A percentile compares a stretch with the other conserved stretches of the same genome.
These are phyloP conservation scores for Synanthedon andrenaeformis DNA, from an alignment of 2,888 invertebrate species.

Conservation along the genomic window DNA sequence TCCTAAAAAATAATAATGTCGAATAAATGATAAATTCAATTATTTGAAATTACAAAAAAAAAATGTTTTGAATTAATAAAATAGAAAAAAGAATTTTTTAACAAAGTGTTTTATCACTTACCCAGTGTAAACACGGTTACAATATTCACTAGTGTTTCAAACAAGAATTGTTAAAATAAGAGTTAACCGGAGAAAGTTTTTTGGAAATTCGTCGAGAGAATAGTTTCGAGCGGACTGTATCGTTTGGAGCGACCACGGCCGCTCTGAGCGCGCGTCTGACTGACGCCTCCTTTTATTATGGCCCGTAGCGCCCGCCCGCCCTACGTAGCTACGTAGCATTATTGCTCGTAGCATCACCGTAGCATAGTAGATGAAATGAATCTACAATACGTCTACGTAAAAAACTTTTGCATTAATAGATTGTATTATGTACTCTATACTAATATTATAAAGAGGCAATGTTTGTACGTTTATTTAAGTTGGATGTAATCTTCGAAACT, in stretches of 20 bases:
- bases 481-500: too few relatives aligned
- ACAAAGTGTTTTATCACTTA: too few relatives aligned
- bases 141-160: not conserved
- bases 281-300: conserved; percentile 44
- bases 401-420: too few relatives aligned
- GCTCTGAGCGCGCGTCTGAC: conserved; percentile 37
- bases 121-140: too few relatives aligned
- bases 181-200: not conserved
- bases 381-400: not conserved
- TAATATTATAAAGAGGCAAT: too few relatives aligned
- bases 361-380: not conserved
- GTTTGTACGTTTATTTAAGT: too few relatives aligned
- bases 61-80: too few relatives aligned
- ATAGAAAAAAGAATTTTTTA: too few relatives aligned
- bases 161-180: not conserved
- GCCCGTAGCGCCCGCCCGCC: conserved; percentile 13
- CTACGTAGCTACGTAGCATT: not conserved
- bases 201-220: not conserved
- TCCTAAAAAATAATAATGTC: too few relatives aligned
- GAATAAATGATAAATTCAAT: too few relatives aligned
- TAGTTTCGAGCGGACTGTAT: not conserved
- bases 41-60: too few relatives aligned
- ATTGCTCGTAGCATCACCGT: not conserved
- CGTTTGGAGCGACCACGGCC: conserved; percentile 28
- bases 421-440: too few relatives aligned